Evolutionary conservation across 2,113 vertebrate genomes (phyloP).

Genomic region (Motacilla alba): DNA sequence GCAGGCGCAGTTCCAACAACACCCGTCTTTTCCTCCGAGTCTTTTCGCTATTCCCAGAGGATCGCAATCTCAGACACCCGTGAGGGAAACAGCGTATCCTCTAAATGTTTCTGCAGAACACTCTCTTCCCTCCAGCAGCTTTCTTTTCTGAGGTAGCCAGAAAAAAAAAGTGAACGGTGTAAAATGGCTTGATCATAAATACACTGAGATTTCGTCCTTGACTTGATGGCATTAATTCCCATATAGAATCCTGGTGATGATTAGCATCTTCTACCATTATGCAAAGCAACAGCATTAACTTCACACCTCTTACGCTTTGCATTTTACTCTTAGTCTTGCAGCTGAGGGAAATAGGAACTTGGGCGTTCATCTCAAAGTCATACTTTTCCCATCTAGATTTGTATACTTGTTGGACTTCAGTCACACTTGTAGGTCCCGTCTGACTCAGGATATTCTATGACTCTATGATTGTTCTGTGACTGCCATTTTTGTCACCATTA

Average conservation of each 20-base stretch:
- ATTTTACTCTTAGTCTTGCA: not conserved
- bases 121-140: fast-evolving
- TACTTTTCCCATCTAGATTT: not conserved
- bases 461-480: not conserved
- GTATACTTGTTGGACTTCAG: fast-evolving
- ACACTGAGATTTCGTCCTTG: fast-evolving
- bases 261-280: not conserved
- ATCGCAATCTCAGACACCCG: fast-evolving
- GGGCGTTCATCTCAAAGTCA: not conserved
- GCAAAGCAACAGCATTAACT: not conserved
- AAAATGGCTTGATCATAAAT: not conserved
- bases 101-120: fast-evolving
- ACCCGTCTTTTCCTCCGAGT: fast-evolving
- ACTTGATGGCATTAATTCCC: no score
- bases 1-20: not conserved
- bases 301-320: not conserved
- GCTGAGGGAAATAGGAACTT: not conserved
- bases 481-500: not conserved
- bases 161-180: fast-evolving
- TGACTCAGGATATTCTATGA: not conserved
- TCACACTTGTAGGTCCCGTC: not conserved
- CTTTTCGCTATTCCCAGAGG: fast-evolving
- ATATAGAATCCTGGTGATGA: not conserved
- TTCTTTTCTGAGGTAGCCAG: not conserved
- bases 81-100: fast-evolving